Evolutionary conservation across 2,888 invertebrate species (phyloP).

Genomic region (Xestia sexstrigata): DNA sequence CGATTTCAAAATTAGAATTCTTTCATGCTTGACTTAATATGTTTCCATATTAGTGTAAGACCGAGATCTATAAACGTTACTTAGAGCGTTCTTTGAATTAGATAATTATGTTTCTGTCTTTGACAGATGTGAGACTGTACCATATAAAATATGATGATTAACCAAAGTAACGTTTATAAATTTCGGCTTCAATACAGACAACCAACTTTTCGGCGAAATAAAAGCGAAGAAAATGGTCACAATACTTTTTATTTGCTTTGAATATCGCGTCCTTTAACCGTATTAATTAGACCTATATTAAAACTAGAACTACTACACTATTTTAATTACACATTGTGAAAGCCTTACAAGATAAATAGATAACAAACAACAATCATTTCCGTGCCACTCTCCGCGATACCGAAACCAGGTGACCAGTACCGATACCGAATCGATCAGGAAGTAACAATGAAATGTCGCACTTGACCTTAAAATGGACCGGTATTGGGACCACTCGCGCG

Average conservation of each 20-base stretch:
- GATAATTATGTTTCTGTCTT: neutral
- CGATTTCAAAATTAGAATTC: neutral
- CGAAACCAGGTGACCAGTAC: conserved; percentile 68
- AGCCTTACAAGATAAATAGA: conserved; percentile 59
- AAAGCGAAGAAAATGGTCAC: no score
- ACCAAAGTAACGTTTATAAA: neutral
- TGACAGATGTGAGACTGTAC: neutral
- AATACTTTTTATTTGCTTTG: neutral
- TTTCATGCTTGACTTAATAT: neutral
- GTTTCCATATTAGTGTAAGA: neutral
- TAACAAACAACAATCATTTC: conserved; percentile 66
- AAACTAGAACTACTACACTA: conserved; percentile 6
- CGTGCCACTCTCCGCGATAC: conserved; percentile 63
- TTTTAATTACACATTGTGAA: conserved; percentile 67
- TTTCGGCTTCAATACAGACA: neutral
- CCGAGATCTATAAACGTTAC: neutral
- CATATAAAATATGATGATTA: neutral
- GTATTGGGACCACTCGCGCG: conserved; percentile 52
- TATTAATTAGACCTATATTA: conserved; percentile 14
- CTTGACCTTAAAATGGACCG: conserved; percentile 77
- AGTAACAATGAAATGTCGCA: conserved; percentile 74
- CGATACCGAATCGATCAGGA: conserved; percentile 72
- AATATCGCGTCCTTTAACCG: neutral
- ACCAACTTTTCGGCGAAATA: no score
- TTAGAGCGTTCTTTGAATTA: neutral